Base-by-base conservation (phyloP, 2,888 invertebrate genomes). In the Napeogenes inachia region DNA sequence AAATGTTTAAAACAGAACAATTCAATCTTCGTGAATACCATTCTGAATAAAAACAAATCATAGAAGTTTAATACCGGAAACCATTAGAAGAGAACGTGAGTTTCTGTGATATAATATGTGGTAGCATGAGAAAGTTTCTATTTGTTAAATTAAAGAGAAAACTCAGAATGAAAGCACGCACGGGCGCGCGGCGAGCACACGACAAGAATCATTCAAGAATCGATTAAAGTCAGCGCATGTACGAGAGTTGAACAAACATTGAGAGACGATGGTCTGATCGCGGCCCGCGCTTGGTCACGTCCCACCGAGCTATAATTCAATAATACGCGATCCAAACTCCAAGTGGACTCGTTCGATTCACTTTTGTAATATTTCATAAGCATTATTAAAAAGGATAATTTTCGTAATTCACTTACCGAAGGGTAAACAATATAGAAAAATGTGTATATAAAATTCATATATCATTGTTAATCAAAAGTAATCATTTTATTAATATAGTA, bases 181-280 rank as follows among this genome's bases (percentile, higher is more conserved):
- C 69, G 73, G 71, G 60, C 60, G 66, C 60, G 65, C 69, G 63
- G 69, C 62, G 63, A 71, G 71, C 71, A 75, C 73, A 76, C 77
- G 79, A 80, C 76, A 71, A 75, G 81, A 81, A 83, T 83, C 79
- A 78, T 79, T 80, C 76, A 76, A 75, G 75, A 82, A 83, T 81
- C 83, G 84, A 85, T 86, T 85, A 82, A 81, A 83, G 80, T 77
- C 80, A 79, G 72, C 81, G 82, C 85, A 84, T 82, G 84, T 82
- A 77, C 80, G 70, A 45, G 75, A 79, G 80, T 77, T 79, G 82
- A 82, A 78, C 82, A 85, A 85, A 85, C 85, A 84, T 74, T 78
- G 81, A 72, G 72, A 79, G 77, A 76, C 79, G 81, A 78, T 79
- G 80, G 78, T 73, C 79, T 79, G 79, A 74, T 76, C 79, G 71